These are phyloP conservation scores for Apodemia zela DNA, from an alignment of 2,888 invertebrate genomes.

Conservation along the genomic window DNA sequence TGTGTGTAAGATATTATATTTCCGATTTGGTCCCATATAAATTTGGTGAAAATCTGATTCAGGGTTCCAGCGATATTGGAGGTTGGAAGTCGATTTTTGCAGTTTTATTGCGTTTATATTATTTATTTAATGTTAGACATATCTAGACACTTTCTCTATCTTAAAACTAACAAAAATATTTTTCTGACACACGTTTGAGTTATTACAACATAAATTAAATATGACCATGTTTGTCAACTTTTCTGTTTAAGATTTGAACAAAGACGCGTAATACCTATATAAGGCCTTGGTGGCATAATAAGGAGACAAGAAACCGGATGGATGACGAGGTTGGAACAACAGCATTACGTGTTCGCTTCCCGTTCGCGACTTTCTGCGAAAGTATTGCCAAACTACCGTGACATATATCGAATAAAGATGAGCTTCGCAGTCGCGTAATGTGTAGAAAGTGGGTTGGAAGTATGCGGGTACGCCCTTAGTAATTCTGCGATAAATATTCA, in stretches of 20 bases:
- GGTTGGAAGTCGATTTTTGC: too few relatives aligned
- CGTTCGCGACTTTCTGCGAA: conserved; percentile 44
- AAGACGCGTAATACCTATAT: conserved; percentile 22
- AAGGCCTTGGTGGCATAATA: conserved; percentile 50
- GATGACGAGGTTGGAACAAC: conserved; percentile 44
- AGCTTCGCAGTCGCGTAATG: conserved; percentile 58
- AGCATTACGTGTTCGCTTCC: conserved; percentile 57
- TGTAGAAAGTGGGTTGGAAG: conserved; percentile 67
- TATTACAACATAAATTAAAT: not conserved
- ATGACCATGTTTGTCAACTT: not conserved
- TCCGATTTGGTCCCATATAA: too few relatives aligned
- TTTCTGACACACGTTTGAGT: too few relatives aligned
- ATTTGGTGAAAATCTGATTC: too few relatives aligned
- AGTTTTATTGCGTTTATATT: too few relatives aligned
- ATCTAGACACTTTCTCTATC: too few relatives aligned
- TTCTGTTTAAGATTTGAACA: conserved; percentile 9
- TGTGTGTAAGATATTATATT: too few relatives aligned
- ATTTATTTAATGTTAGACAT: too few relatives aligned
- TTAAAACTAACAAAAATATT: too few relatives aligned
- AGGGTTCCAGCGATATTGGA: too few relatives aligned
- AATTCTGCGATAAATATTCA: conserved; percentile 73
- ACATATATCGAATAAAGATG: conserved; percentile 71
- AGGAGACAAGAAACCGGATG: conserved; percentile 21
- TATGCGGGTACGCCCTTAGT: conserved; percentile 77
- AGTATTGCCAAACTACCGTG: conserved; percentile 57